phyloP scores from a whole-genome alignment of 2,797 vertebrate genomes.

The Spea hammondii region DNA sequence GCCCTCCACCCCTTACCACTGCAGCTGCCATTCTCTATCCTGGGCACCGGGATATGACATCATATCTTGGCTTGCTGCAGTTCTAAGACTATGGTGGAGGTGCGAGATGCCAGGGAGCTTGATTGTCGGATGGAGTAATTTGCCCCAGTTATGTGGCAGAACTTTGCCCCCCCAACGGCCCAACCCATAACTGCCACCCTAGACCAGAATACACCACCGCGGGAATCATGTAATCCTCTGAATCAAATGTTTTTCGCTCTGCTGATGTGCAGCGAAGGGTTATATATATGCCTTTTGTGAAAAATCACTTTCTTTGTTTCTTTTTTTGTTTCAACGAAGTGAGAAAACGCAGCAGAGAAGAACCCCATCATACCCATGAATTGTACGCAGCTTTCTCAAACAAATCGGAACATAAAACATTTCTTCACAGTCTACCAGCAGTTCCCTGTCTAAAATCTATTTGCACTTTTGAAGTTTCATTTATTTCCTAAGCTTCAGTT shows the following conservation, averaged over 20 bases:
- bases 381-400: constrained; percentile 15
- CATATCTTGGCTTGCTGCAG: no score
- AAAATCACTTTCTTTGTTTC: neutral
- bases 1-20: no score
- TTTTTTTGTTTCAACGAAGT: neutral
- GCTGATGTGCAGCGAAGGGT: neutral
- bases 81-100: no score
- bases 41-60: no score
- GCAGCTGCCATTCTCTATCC: no score
- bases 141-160: no score
- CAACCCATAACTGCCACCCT: no score
- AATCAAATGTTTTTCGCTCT: neutral
- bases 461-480: constrained; percentile 27
- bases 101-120: no score
- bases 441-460: constrained; percentile 5
- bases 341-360: constrained; percentile 8
- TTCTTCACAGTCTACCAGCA: constrained; percentile 5
- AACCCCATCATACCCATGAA: constrained; percentile 9
- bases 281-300: neutral
- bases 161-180: no score
- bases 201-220: no score
- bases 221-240: no score
- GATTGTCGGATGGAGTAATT: no score
- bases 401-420: constrained; percentile 4
- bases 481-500: constrained; percentile 27